phyloP scores from a whole-genome alignment of 1,140 invertebrate genomes.

The Aphelinus atriplicis region DNA sequence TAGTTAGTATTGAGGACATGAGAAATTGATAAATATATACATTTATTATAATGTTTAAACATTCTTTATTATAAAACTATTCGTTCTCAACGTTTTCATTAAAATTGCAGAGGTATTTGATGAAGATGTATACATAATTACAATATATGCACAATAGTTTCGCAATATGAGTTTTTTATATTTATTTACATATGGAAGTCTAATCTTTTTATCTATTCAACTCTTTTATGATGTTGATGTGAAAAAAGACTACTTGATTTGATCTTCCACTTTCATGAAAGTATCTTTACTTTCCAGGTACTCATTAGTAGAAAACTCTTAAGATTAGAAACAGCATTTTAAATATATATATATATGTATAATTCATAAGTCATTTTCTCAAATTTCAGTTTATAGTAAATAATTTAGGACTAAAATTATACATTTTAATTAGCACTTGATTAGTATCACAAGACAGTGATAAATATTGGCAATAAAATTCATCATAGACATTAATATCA shows the following conservation, averaged over 20 bases:
- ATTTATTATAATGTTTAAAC: too few species aligned
- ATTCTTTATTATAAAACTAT: too few species aligned
- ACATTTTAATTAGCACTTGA: conserved; percentile 2
- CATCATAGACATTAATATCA: neutral
- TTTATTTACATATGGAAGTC: conserved; percentile 26
- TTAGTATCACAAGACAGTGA: conserved; percentile 27
- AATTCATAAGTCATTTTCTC: conserved; percentile 16
- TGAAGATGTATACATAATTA: neutral
- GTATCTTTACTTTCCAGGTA: conserved; percentile 31
- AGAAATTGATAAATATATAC: too few species aligned
- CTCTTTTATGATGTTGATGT: conserved; percentile 12
- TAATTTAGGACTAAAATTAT: conserved; percentile 4
- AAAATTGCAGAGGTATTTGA: too few species aligned
- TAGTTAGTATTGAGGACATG: too few species aligned
- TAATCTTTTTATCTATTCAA: conserved; percentile 21
- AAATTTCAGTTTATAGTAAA: conserved; percentile 14
- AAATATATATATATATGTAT: neutral
- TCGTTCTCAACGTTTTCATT: too few species aligned
- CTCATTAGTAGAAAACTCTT: conserved; percentile 20
- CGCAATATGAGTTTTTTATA: conserved; percentile 9
- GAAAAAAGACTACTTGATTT: conserved; percentile 24
- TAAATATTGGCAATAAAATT: conserved; percentile 20
- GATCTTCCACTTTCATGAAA: neutral
- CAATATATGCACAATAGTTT: conserved; percentile 30
- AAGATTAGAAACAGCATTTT: conserved; percentile 4